Evolutionary conservation across 1,140 invertebrate genomes (phyloP), one percentile per base, ranked within the genome.

Genomic region (Alviniconcha marisindica): DNA sequence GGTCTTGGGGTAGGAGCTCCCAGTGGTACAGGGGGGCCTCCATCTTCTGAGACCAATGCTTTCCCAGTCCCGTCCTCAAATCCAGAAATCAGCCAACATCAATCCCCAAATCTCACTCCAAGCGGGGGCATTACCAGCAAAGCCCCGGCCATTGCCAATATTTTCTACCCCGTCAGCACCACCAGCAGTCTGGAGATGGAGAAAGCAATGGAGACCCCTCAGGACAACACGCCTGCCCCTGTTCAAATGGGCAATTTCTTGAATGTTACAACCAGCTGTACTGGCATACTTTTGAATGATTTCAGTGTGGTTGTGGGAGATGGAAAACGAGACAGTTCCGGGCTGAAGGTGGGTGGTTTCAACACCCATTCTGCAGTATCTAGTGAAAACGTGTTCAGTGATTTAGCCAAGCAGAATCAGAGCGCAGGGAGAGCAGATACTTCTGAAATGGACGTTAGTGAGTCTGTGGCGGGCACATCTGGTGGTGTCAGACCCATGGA

Each of bases 241-340:
- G 78, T 38, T 18, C 36, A 38, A 33, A 31, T 80, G 21, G 60
- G 78, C n/a, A 44, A 44, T 66, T 80, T 80, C 78, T 44, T 80
- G 54, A 80, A 80, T 69, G 78, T 80, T 44, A 77, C 78, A 14
- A 51, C 79, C 0, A 33, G 73, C 21, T 71, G 63, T 82, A 56
- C 76, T 63, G 78, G 63, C 74, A 82, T 82, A 63, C 73, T 85
- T 33, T 77, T 82, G 60, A 76, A 78, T 48, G 71, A 77, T 28
- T 79, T 79, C 63, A 81, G 69, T 40, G 40, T 80, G 80, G 44
- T 48, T n/a, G 38, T 56, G 56, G 48, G 81, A 60, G 48, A 84
- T 42, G 48, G 66, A n/a, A 66, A 73, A 31, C 36, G 51, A 21
- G 74, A 83, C 28, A 44, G 56, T 71, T 60, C 33, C 40, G 42